These are phyloP conservation scores for Conistra vaccinii DNA, from an alignment of 2,888 invertebrate genomes.

Conservation along the genomic window DNA sequence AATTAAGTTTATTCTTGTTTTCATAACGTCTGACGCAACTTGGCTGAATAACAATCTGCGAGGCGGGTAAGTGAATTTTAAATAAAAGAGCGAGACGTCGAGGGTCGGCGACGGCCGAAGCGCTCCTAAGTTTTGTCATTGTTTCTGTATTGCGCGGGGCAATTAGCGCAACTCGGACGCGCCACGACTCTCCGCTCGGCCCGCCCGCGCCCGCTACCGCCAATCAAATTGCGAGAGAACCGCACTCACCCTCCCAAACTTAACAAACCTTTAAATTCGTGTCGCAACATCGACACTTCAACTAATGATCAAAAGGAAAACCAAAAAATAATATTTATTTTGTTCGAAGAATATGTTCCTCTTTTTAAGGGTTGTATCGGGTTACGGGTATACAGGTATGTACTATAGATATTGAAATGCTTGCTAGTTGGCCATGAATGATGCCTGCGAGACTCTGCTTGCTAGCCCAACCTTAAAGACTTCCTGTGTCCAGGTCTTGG, in stretches of 20 bases:
- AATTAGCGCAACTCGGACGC: slow-evolving; percentile 87
- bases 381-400: background rate
- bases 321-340: slow-evolving; percentile 27
- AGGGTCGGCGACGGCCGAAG: slow-evolving; percentile 80
- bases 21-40: slow-evolving; percentile 82
- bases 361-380: background rate
- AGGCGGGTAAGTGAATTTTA: slow-evolving; percentile 88
- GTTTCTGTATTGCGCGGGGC: slow-evolving; percentile 89
- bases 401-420: background rate
- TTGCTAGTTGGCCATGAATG: background rate
- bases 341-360: background rate
- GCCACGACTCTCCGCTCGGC: slow-evolving; percentile 76
- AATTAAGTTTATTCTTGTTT: slow-evolving; percentile 85
- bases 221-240: slow-evolving; percentile 86
- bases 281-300: slow-evolving; percentile 83
- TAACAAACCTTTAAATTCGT: slow-evolving; percentile 77
- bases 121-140: slow-evolving; percentile 88
- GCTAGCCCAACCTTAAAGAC: background rate
- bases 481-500: no score
- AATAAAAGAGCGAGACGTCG: slow-evolving; percentile 87
- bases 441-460: background rate
- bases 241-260: slow-evolving; percentile 78
- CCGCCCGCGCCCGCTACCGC: slow-evolving; percentile 73
- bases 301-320: slow-evolving; percentile 77
- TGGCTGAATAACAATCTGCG: slow-evolving; percentile 86